Evolutionary conservation across 2,113 vertebrate species (phyloP).

Genomic region (Amblyornis subalaris): DNA sequence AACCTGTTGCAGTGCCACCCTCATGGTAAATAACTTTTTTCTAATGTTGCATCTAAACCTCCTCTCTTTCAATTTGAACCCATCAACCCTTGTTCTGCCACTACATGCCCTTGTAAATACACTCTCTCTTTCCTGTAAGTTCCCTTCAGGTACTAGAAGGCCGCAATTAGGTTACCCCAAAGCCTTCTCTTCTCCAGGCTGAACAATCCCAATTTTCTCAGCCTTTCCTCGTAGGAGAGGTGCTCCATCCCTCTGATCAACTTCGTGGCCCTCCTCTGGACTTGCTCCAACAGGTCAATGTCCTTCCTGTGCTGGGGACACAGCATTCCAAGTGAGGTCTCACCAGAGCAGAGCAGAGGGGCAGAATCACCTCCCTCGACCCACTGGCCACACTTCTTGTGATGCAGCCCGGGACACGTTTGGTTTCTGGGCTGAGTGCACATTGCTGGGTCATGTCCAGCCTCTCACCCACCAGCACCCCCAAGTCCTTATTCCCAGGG

Average conservation of each 20-base stretch:
- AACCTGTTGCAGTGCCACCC: not conserved
- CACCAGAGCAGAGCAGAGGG: not conserved
- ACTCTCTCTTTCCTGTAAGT: accelerated
- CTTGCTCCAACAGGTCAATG: not conserved
- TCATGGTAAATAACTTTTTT: not conserved
- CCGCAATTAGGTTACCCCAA: not conserved
- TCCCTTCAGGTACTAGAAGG: not conserved
- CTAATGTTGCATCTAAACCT: not conserved
- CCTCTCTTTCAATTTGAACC: not conserved
- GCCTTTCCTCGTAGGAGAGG: not conserved
- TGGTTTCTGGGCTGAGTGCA: not conserved
- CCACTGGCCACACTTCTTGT: not conserved
- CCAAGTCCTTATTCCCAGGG: not conserved
- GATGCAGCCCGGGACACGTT: not conserved
- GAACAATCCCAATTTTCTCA: not conserved
- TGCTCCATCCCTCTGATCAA: not conserved
- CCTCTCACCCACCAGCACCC: not conserved
- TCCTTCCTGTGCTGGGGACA: not conserved
- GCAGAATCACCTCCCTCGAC: not conserved
- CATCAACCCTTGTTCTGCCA: not conserved
- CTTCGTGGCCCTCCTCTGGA: not conserved
- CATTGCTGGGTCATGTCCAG: not conserved
- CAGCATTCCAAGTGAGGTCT: accelerated
- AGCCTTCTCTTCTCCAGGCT: not conserved
- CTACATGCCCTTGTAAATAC: not conserved